Evolutionary conservation across 2,797 vertebrate species (phyloP), one percentile per base, ranked within the genome.

Genomic region (Ctenopoma multispine): DNA sequence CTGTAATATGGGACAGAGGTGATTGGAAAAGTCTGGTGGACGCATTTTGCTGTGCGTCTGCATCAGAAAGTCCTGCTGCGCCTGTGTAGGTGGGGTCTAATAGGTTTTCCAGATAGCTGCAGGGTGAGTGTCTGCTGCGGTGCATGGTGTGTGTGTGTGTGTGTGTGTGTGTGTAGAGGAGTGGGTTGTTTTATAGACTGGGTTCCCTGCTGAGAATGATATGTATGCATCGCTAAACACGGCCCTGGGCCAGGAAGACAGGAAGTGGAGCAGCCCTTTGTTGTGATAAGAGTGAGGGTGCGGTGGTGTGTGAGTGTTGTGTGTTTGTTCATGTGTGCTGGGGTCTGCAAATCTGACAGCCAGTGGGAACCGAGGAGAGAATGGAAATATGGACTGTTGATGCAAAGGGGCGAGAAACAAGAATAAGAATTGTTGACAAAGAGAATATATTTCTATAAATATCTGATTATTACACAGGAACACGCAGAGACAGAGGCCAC

Each of bases 191-290:
- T 44, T 50, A 49, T 50, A 31, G 66, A 66, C 51, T 27, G 44
- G 61, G 50, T 60, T 71, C 82, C 81, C 83, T 70, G 50, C 79
- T 80, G 83, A 64, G 75, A 64, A 50, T n/a, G 7, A 63, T 44
- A 23, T 70, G 44, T 58, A 63, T 76, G 87, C 79, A 80, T 84
- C 78, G 12, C 57, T 76, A 69, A 84, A 79, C 79, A 76, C 20
- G 5, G 73, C 83, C 73, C n/a, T 43, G 46, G 70, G 83, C 72
- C 69, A 72, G 57, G 66, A 63, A 62, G 67, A 82, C 83, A 80
- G 87, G 84, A 89, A 89, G 75, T 51, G 68, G 41, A 73, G 58
- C 66, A 79, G 83, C 77, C 81, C 65, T 87, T 91, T 90, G 89
- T 89, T 87, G 62, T 70, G 80, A 63, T 67, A 8, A 51, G 46